Percentiles rank a stretch among this genome's conserved stretches.
Evolutionary conservation across 2,113 vertebrate genomes (phyloP).

Genomic region (Lota lota): DNA sequence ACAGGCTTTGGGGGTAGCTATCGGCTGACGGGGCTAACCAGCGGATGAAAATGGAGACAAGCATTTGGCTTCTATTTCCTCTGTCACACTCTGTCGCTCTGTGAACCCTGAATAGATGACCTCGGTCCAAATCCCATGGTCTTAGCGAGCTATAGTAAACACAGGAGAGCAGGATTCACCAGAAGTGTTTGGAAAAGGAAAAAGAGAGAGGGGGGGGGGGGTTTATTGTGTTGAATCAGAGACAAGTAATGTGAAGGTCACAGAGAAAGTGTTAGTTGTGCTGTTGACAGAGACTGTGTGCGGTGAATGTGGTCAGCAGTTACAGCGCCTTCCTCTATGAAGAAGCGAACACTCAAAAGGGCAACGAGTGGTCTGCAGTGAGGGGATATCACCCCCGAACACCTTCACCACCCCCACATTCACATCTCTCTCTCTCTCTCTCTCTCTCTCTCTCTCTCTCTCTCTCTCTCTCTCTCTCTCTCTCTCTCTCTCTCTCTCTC

Average conservation of each 20-base stretch:
- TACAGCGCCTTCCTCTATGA: conserved; percentile 42
- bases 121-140: conserved; percentile 4
- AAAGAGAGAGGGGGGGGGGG: conserved; percentile 6
- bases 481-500: too few relatives aligned
- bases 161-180: not conserved
- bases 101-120: not conserved
- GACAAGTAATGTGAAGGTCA: conserved; percentile 70
- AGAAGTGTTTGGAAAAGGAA: not conserved
- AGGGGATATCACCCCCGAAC: conserved; percentile 57
- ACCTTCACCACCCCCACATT: too few relatives aligned
- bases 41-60: conserved; percentile 16
- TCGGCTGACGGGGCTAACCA: not conserved
- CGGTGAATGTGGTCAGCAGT: conserved; percentile 71
- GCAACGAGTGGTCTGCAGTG: conserved; percentile 44
- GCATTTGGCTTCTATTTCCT: conserved; percentile 12
- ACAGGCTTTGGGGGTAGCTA: not conserved
- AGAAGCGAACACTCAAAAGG: conserved; percentile 58
- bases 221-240: conserved; percentile 19
- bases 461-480: too few relatives aligned
- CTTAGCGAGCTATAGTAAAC: conserved; percentile 11
- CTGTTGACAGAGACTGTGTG: conserved; percentile 58
- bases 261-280: conserved; percentile 55
- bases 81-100: conserved; percentile 12
- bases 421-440: too few relatives aligned
- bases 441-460: too few relatives aligned